phyloP scores from a whole-genome alignment of 2,888 invertebrate species.

The Netelia virgata region DNA sequence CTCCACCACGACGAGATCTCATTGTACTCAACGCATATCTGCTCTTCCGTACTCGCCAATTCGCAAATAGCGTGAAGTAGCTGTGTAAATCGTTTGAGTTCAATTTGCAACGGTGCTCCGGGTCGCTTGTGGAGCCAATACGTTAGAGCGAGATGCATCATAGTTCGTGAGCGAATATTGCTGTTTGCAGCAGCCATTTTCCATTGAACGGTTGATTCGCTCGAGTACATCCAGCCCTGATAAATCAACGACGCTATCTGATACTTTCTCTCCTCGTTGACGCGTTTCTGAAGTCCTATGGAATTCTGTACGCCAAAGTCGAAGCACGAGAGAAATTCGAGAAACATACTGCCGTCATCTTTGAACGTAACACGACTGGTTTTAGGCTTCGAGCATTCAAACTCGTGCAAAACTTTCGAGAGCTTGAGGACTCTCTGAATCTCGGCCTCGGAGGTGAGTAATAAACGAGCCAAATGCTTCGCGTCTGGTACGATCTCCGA shows the following conservation, averaged over 20 bases:
- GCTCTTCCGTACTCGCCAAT: conserved; percentile 86
- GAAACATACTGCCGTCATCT: conserved; percentile 79
- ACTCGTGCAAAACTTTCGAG: conserved; percentile 75
- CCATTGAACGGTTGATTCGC: conserved; percentile 82
- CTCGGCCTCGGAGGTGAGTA: conserved; percentile 83
- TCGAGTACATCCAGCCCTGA: conserved; percentile 83
- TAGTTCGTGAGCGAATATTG: conserved; percentile 88
- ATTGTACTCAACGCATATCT: conserved; percentile 88
- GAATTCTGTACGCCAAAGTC: conserved; percentile 78
- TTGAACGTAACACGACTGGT: conserved; percentile 81
- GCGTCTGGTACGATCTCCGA: conserved; percentile 72
- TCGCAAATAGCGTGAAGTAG: conserved; percentile 89
- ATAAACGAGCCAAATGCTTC: conserved; percentile 73
- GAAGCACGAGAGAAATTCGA: conserved; percentile 83
- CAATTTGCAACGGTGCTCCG: conserved; percentile 86
- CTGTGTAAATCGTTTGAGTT: conserved; percentile 90
- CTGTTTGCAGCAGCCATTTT: conserved; percentile 84
- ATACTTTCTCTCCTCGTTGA: conserved; percentile 83
- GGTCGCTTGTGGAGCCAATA: conserved; percentile 88
- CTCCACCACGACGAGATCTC: conserved; percentile 94
- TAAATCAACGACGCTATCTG: conserved; percentile 84
- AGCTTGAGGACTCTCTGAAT: conserved; percentile 82
- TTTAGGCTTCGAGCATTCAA: conserved; percentile 72
- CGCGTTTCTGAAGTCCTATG: conserved; percentile 84
- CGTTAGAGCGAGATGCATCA: conserved; percentile 90